Percentiles rank a stretch among this genome's conserved stretches.
Conservation (phyloP, 2,113 vertebrate genomes). For the Rhinichthys klamathensis region DNA sequence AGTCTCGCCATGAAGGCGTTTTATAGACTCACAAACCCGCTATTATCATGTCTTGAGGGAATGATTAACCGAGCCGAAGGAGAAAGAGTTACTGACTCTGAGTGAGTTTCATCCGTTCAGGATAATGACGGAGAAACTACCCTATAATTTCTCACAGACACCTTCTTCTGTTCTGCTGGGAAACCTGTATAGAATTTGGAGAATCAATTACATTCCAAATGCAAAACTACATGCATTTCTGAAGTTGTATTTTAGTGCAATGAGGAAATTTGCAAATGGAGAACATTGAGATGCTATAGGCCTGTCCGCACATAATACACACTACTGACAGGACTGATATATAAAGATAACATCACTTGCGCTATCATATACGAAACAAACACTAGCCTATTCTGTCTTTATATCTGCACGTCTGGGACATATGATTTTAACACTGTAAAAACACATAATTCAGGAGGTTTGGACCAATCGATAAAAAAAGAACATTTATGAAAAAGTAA, state of each 20-base stretch:
- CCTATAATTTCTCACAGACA: neutral
- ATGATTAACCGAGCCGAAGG: constrained; percentile 16
- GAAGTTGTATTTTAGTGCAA: neutral
- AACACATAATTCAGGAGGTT: too few relatives aligned
- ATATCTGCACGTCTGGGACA: too few relatives aligned
- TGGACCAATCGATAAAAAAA: too few relatives aligned
- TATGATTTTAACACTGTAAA: too few relatives aligned
- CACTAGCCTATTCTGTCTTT: neutral
- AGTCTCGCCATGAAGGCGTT: neutral
- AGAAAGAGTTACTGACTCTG: neutral
- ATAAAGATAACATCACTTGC: neutral
- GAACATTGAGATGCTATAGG: neutral
- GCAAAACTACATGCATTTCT: neutral
- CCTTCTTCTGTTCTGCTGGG: neutral
- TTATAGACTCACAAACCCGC: constrained; percentile 17
- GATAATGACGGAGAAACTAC: neutral
- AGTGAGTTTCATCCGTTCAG: neutral
- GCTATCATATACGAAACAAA: neutral
- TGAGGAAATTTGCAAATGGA: neutral
- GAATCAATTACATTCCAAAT: neutral
- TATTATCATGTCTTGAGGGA: constrained; percentile 12
- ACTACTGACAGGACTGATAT: neutral
- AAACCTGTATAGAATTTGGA: neutral
- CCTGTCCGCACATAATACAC: neutral
- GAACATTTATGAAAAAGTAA: too few relatives aligned